These are phyloP conservation scores for Caenorhabditis sp. DNA, from an alignment of 2,888 invertebrate species.

Conservation along the genomic window DNA sequence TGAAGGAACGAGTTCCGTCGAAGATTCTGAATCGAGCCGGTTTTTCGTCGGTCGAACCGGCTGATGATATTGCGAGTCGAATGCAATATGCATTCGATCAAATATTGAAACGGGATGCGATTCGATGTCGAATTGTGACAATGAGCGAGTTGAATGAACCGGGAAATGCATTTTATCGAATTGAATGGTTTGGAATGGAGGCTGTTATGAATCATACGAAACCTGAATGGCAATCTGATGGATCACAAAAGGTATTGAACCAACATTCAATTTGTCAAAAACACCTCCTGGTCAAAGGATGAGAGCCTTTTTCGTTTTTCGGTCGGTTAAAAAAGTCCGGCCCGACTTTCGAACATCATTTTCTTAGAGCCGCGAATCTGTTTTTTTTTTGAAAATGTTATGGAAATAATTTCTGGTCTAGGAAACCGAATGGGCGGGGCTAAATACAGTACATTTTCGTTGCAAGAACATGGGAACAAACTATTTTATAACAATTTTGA, in stretches of 20 bases:
- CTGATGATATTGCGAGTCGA: conserved; percentile 60
- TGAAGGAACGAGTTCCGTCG: conserved; percentile 58
- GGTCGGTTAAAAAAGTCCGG: no score
- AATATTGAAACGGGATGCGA: conserved; percentile 44
- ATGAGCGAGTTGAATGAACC: conserved; percentile 52
- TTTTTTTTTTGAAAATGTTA: no score
- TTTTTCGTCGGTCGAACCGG: conserved; percentile 47
- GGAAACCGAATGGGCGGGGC: no score
- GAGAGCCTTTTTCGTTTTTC: no score
- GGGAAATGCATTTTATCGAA: conserved; percentile 58
- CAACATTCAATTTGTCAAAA: no score
- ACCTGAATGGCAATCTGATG: conserved; percentile 61
- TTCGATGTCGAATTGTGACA: conserved; percentile 60
- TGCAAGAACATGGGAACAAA: no score
- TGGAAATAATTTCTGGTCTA: no score
- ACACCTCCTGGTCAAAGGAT: no score
- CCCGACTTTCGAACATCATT: no score
- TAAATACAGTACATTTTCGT: no score
- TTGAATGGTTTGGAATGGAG: conserved; percentile 65
- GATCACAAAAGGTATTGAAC: conserved; percentile 60
- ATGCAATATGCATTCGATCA: conserved; percentile 65
- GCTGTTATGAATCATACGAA: conserved; percentile 57
- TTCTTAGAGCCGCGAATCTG: no score
- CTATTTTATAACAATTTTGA: no score
- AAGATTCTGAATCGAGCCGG: conserved; percentile 58